Evolutionary conservation across 2,797 vertebrate genomes (phyloP), one percentile per base, ranked within the genome.

Genomic region (Myotis myotis): DNA sequence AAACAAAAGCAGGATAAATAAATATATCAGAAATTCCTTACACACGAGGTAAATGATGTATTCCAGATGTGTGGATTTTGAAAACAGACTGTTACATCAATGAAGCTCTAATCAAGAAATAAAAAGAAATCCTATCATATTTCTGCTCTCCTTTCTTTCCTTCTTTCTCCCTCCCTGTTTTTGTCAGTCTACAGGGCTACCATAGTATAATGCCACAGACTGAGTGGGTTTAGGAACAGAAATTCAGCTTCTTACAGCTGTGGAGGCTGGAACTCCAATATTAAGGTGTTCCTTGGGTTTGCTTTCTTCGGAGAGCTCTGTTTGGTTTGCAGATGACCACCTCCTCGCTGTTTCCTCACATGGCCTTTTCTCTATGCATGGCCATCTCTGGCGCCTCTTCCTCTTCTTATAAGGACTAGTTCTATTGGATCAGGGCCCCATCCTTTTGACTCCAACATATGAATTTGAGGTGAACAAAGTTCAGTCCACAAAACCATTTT

Each of bases 11-110:
- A 83, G n/a, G 71, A 90, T 60, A 92, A 97, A 95, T 93, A 96
- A 96, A 93, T 91, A 87, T 38, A 88, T 88, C 70, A 96, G 79
- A 47, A 96, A 92, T 96, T 96, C 70, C 80, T 96, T 92, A 66
- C 38, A 91, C 89, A 88, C 0, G 0, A 71, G 16, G 89, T 90
- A 89, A 87, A 90, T 90, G 60, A 94, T 96, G 12, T 94, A 44
- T 79, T 96, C 68, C 89, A 97, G 93, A 94, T 97, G 85, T 72
- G 28, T 88, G 60, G 60, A 86, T 64, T 96, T 74, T 91, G 79
- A 89, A 79, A 85, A 38, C 10, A 62, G 74, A 41, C 7, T 72
- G 75, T 84, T 70, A 36, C 47, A 75, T 85, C 74, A 79, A 8
- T 83, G 33, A 80, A 82, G 91, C 20, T 47, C 44, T 75, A 91